Evolutionary conservation across 1,140 invertebrate species (phyloP), one percentile per base, ranked within the genome.

Genomic region (Cydia fagiglandana): DNA sequence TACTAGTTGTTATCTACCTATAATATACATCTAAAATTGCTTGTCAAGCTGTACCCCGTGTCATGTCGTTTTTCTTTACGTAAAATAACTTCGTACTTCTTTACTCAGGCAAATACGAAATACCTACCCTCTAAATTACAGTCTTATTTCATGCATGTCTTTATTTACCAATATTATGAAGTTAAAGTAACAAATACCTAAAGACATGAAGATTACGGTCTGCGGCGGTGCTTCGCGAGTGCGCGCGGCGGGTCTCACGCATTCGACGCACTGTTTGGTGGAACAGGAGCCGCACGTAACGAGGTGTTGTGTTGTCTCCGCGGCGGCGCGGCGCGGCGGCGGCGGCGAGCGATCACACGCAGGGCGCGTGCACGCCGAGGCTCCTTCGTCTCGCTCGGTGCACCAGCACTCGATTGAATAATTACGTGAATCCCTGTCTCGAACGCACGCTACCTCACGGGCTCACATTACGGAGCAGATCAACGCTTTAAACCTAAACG

Each of bases 321-420:
- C 45, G 61, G 28, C 17, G 76, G 17, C 30, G 45, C 34, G 34
- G 30, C 30, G 64, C 73, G 73, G 56, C 47, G 41, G 38, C 53
- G 73, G 34, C 76, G 28, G 24, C 61, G 41, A 74, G 75, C 74
- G 77, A 53, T 73, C 13, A 15, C 24, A 61, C 73, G 73, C 73
- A 34, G 20, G 17, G 17, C 64, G 70, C 76, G 45, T 47, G 66
- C 66, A 24, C 15, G 64, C 61, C 34, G 13, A 41, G 15, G 64
- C 64, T 45, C 28, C 66, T 30, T 34, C n/a, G 34, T 66, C 24
- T 34, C 56, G 17, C 78, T 77, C 84, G 77, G 90, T 90, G 83
- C 88, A 85, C 75, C 80, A 81, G 87, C 84, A 91, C 90, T 89
- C 82, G 84, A 90, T 91, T 90, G 84, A 77, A 89, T 89, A 88